phyloP scores from a whole-genome alignment of 2,797 vertebrate genomes.

The Rousettus madagascariensis region DNA sequence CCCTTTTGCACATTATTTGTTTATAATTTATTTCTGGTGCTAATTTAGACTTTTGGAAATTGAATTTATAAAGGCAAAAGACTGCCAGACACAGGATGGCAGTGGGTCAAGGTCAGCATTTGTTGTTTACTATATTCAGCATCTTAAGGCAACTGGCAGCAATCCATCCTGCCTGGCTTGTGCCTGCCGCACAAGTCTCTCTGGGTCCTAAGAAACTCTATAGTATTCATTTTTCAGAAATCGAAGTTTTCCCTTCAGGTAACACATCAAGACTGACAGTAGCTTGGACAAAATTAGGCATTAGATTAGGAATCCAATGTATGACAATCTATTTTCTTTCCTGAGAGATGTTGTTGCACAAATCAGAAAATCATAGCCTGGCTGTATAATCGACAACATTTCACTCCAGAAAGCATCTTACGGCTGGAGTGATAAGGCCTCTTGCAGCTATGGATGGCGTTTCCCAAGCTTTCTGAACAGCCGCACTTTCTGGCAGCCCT shows the following conservation, averaged over 20 bases:
- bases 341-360: slow-evolving; percentile 66
- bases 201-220: slow-evolving; percentile 61
- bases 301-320: slow-evolving; percentile 63
- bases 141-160: slow-evolving; percentile 13
- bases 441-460: slow-evolving; percentile 25
- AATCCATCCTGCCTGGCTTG: neutral
- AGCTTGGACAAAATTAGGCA: slow-evolving; percentile 61
- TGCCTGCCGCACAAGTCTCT: slow-evolving; percentile 6
- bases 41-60: slow-evolving; percentile 1
- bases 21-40: neutral
- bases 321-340: slow-evolving; percentile 62
- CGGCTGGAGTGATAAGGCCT: slow-evolving; percentile 49
- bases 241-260: slow-evolving; percentile 70
- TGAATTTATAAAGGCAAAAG: neutral
- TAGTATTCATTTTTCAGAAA: slow-evolving; percentile 68
- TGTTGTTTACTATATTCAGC: slow-evolving; percentile 43
- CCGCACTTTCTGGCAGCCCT: slow-evolving; percentile 36
- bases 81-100: neutral
- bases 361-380: slow-evolving; percentile 75
- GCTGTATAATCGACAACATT: slow-evolving; percentile 71
- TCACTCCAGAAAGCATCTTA: slow-evolving; percentile 63
- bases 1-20: neutral
- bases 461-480: slow-evolving; percentile 52
- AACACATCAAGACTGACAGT: slow-evolving; percentile 66
- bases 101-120: neutral